Evolutionary conservation across 2,888 invertebrate genomes (phyloP), one percentile per base, ranked within the genome.

Genomic region (Lordiphosa andalusiaca): DNA sequence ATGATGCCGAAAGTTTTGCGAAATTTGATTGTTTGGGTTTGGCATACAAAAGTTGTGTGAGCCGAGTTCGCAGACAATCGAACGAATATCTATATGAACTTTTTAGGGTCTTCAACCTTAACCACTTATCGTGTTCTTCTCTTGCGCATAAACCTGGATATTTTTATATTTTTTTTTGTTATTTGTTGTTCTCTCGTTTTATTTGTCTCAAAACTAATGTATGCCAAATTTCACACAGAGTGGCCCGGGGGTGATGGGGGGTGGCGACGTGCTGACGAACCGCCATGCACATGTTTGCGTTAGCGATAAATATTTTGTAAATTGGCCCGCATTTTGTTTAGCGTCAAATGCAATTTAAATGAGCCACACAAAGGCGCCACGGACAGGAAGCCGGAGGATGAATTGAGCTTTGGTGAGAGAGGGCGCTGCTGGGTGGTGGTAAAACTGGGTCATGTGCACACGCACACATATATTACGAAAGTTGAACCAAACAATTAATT

Each of bases 311-410:
- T 72, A 74, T 64, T 72, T 72, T 67, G 71, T 55, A 72, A 70
- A 72, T 64, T 74, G 74, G 71, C 71, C 67, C 71, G 67, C 67
- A 72, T 72, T 72, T 72, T 71, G 71, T 72, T 73, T 58, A 56
- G 63, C 71, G 67, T 73, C 71, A 64, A 71, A 74, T 67, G 71
- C 71, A 72, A 72, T 72, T 74, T 39, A 70, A 71, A 62, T 66
- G 50, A 57, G 62, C 60, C 41, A 47, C 38, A 69, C 51, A 63
- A 49, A 53, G 30, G 42, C 50, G 47, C 21, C 35, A 37, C 3
- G n/a, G 12, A n/a, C n/a, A 37, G n/a, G 7, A 36, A 6, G 30
- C 13, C 19, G 12, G 41, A 12, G 33, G 6, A 44, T 40, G 37
- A 48, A 37, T 25, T 25, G 25, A 25, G 25, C 2, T 6, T 6